Evolutionary conservation across 1,140 invertebrate genomes (phyloP), one percentile per base, ranked within the genome.

Genomic region (Drosophila varians): DNA sequence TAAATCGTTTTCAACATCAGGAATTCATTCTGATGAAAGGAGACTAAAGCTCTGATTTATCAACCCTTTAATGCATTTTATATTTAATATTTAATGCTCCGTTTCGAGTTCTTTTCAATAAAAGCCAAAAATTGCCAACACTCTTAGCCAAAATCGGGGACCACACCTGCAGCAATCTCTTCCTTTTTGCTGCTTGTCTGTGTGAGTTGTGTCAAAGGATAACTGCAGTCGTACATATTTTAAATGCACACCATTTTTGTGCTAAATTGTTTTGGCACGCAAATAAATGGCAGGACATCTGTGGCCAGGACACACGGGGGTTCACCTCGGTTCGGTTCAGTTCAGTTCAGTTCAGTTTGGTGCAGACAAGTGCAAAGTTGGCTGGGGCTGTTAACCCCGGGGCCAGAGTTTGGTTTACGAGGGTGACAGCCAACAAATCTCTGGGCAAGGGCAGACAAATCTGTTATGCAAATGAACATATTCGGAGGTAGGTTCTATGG

Each of bases 231-330:
- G 49, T 77, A 77, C 74, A 88, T 87, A 82, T 87, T 87, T 86
- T 86, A 86, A 86, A 82, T 86, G 82, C 64, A 60, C 69, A 80
- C 77, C 73, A 77, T 88, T 88, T 87, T 88, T 78, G 79, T 86
- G 80, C 79, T 89, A 89, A 89, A 89, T 89, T 89, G 86, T 89
- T 89, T 89, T 89, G 77, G 66, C 74, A 80, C 84, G 84, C 84
- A 89, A 89, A 89, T 89, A 89, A 89, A 89, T 84, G 70, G 49
- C 62, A 66, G 55, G 64, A 48, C 82, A 86, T 62, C 82, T 86
- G 82, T 36, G 79, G 65, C 56, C 69, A 57, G 38, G 28, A 25
- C 5, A n/a, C 38, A 38, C 14, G 18, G 38, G 38, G 36, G 45
- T 73, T 53, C 47, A 42, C 43, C 36, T 5, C 19, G 12, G 46